A percentile compares a stretch with the other conserved stretches of the same genome.
Evolutionary conservation across 1,140 invertebrate genomes (phyloP).

Genomic region (Drosophila burlai): DNA sequence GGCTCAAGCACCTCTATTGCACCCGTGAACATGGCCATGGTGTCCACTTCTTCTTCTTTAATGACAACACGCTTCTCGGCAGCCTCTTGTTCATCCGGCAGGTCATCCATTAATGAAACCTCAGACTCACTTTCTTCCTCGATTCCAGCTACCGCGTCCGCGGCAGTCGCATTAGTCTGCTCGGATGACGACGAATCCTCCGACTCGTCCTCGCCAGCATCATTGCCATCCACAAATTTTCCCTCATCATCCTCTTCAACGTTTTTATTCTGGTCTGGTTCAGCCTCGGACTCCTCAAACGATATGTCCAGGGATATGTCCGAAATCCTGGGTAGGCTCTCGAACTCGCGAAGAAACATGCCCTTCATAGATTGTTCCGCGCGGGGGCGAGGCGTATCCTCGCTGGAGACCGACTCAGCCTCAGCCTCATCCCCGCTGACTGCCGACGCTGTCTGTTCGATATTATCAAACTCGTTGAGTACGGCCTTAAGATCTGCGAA

Average conservation of each 20-base stretch:
- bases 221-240: neutral
- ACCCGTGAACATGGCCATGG: conserved; percentile 36
- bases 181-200: conserved; percentile 3
- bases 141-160: neutral
- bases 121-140: conserved; percentile 23
- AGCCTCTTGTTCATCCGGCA: neutral
- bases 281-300: neutral
- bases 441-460: neutral
- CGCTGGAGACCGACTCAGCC: conserved; percentile 4
- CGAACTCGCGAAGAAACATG: conserved; percentile 23
- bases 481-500: conserved; percentile 10
- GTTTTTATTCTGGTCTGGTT: neutral
- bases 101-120: conserved; percentile 2
- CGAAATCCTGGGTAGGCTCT: conserved; percentile 30
- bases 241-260: neutral
- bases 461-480: neutral
- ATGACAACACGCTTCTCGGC: neutral
- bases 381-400: conserved; percentile 8
- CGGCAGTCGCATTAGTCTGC: neutral
- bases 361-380: conserved; percentile 1
- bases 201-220: conserved; percentile 1
- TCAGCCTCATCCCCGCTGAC: neutral
- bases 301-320: conserved; percentile 23
- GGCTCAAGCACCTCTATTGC: neutral
- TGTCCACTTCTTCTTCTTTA: conserved; percentile 22